phyloP scores from a whole-genome alignment of 2,888 invertebrate species.

The Tuberolachnus salignus region DNA sequence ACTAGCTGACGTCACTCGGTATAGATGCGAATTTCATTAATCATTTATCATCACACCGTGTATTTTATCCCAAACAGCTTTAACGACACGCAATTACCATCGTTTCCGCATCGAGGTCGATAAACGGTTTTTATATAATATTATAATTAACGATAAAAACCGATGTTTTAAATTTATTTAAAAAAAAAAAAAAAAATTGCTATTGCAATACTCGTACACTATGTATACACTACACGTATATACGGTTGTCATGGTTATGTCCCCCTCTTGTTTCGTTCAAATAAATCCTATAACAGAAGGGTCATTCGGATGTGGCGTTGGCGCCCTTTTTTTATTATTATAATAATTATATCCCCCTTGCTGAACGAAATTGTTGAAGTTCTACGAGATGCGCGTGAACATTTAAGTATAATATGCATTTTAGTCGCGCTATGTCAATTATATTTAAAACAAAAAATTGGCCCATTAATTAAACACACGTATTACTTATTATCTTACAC shows the following conservation, averaged over 20 bases:
- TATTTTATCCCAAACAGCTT: constrained; percentile 28
- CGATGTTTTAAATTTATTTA: too few relatives aligned
- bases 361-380: neutral
- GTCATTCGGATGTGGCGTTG: constrained; percentile 35
- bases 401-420: constrained; percentile 6
- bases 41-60: constrained; percentile 25
- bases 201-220: neutral
- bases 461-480: neutral
- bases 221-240: neutral
- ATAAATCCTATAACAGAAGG: constrained; percentile 26
- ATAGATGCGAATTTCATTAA: constrained; percentile 43
- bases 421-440: neutral
- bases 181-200: too few relatives aligned
- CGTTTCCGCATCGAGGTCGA: constrained; percentile 36
- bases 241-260: constrained; percentile 35
- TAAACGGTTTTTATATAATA: constrained; percentile 38
- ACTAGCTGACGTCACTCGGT: constrained; percentile 9
- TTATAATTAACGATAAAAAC: constrained; percentile 6
- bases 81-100: constrained; percentile 24
- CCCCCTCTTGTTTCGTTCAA: constrained; percentile 6
- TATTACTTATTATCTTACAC: neutral
- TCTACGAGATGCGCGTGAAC: neutral
- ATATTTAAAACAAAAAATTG: neutral
- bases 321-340: constrained; percentile 14
- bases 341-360: constrained; percentile 24